Percentiles rank a stretch among this genome's conserved stretches.
phyloP scores from a whole-genome alignment of 2,797 vertebrate species.

The Coccyzus lansbergi region DNA sequence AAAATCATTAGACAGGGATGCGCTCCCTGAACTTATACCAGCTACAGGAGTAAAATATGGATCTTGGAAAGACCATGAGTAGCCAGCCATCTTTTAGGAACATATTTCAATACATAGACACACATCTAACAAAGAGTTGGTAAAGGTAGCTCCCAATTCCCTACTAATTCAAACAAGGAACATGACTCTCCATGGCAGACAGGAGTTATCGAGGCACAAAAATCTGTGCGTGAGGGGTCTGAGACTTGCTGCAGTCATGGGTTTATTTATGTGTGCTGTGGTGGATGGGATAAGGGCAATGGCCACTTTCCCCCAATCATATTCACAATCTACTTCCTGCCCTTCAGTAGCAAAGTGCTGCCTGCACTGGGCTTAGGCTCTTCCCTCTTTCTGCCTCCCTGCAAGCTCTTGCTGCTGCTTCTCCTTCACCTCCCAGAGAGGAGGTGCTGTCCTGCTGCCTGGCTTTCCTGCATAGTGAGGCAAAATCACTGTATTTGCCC shows the following conservation, averaged over 20 bases:
- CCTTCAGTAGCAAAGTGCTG: not conserved
- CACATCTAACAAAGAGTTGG: not conserved
- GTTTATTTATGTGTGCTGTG: not conserved
- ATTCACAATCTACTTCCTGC: not conserved
- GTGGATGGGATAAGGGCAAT: not conserved
- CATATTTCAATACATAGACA: not conserved
- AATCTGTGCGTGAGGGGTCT: not conserved
- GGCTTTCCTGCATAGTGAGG: not conserved
- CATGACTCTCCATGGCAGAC: not conserved
- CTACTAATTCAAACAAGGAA: accelerated
- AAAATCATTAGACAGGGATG: not conserved
- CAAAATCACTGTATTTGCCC: not conserved
- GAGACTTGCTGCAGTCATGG: not conserved
- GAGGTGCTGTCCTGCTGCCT: not conserved
- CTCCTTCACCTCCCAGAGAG: accelerated
- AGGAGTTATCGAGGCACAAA: not conserved
- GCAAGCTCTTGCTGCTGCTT: not conserved
- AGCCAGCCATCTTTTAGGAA: not conserved
- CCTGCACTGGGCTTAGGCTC: not conserved
- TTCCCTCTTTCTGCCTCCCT: accelerated
- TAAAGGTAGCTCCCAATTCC: not conserved
- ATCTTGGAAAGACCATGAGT: not conserved
- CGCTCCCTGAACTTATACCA: not conserved
- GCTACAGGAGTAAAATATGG: not conserved
- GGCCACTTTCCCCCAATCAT: not conserved